Evolutionary conservation across 2,113 vertebrate genomes (phyloP), one percentile per base, ranked within the genome.

Genomic region (Baryphthengus martii): DNA sequence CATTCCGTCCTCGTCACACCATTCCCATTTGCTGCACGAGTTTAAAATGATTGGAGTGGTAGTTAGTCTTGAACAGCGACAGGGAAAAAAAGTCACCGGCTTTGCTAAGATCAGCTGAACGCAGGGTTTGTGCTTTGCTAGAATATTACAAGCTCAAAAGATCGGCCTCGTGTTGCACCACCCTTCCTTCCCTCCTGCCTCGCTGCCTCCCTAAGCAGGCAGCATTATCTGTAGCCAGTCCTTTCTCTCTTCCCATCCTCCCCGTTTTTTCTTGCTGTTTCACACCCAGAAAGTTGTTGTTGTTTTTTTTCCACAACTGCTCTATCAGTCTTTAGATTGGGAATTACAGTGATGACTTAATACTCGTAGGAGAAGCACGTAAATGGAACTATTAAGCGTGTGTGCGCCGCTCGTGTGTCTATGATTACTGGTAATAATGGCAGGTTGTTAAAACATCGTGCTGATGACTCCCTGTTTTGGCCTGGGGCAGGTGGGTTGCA

Each of bases 401-500:
- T 14, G 8, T 81, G 56, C 72, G 75, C 67, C 49, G 79, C 68
- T 78, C 25, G 0, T 59, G 28, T 86, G 78, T 89, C 90, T 87
- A 33, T 95, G 85, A 50, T 28, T 89, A 70, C 73, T 90, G 68
- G 33, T 86, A 63, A 25, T 84, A 74, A 87, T 53, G 76, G 76
- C 52, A 62, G 84, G 74, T 62, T 58, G 68, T 89, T 84, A 73
- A 79, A 89, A 23, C 0, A 0, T 66, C 45, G 65, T 90, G 52
- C 91, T 97, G 92, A 97, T 59, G 15, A 37, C 42, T 81, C 17
- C 49, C 84, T 93, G 49, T 77, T 95, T 95, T 92, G 81, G 74
- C 76, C 53, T 71, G 89, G 70, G 88, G 44, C 96, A 99, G 99
- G 99, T 99, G 98, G 99, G 99, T 39, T 99, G 99, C 96, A 99